Evolutionary conservation across 2,113 vertebrate species (phyloP).

Genomic region (Gallinago undulata): DNA sequence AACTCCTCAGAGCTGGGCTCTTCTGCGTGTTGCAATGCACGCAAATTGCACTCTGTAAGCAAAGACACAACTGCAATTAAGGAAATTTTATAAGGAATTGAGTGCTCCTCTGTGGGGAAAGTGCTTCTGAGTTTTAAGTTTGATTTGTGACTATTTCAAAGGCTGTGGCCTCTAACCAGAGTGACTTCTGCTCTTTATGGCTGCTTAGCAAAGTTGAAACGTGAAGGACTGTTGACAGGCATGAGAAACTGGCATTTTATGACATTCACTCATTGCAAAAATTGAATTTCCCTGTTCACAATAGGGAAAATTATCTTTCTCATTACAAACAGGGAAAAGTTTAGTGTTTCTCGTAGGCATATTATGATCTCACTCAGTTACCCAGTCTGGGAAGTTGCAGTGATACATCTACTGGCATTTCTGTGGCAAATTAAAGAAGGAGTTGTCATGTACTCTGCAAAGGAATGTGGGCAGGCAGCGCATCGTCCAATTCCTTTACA

Average conservation of each 20-base stretch:
- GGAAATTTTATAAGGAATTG: not conserved
- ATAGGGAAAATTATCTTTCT: not conserved
- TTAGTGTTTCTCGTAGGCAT: not conserved
- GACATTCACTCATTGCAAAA: not conserved
- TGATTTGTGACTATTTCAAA: not conserved
- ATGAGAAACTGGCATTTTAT: not conserved
- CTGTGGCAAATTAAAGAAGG: slow-evolving; percentile 49
- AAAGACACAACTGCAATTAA: not conserved
- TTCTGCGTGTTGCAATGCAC: not conserved
- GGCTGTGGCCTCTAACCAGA: not conserved
- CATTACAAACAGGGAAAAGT: not conserved
- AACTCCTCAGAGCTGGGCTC: not conserved
- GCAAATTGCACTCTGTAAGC: not conserved
- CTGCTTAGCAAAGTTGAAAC: not conserved
- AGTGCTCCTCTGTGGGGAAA: not conserved
- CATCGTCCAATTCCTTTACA: slow-evolving; percentile 50
- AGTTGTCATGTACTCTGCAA: slow-evolving; percentile 50
- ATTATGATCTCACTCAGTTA: slow-evolving; percentile 51
- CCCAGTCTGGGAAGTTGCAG: slow-evolving; percentile 15
- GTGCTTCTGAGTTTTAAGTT: not conserved
- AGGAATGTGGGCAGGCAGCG: slow-evolving; percentile 46
- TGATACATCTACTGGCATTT: slow-evolving; percentile 23
- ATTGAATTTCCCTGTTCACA: not conserved
- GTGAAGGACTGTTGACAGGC: not conserved
- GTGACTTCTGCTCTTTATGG: not conserved